phyloP scores from a whole-genome alignment of 2,888 invertebrate genomes.

The Tineola bisselliella region DNA sequence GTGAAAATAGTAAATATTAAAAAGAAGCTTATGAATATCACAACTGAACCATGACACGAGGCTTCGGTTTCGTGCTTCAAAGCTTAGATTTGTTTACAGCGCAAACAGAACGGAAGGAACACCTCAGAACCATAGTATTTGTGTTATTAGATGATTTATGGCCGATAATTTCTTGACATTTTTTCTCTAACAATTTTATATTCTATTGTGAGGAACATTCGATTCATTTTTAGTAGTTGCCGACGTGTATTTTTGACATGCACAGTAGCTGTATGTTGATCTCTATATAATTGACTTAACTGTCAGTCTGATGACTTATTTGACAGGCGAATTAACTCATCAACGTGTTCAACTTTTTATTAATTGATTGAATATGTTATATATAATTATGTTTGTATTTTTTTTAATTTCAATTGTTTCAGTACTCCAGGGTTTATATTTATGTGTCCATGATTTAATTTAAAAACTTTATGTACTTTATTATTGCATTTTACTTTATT shows the following conservation, averaged over 20 bases:
- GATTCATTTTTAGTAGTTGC: slow-evolving; percentile 30
- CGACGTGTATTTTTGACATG: slow-evolving; percentile 44
- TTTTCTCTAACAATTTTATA: slow-evolving; percentile 34
- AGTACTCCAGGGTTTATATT: background rate
- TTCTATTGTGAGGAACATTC: slow-evolving; percentile 30
- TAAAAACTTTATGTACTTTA: too few relatives aligned
- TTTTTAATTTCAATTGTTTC: background rate
- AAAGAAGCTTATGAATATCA: slow-evolving; percentile 11
- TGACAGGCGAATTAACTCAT: slow-evolving; percentile 41
- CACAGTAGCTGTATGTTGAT: slow-evolving; percentile 64
- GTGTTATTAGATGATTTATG: slow-evolving; percentile 46
- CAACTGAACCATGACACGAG: background rate
- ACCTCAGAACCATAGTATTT: slow-evolving; percentile 16
- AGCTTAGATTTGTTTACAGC: slow-evolving; percentile 11
- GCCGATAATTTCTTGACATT: slow-evolving; percentile 49
- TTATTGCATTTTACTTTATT: background rate
- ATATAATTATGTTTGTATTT: background rate
- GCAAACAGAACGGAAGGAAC: slow-evolving; percentile 48
- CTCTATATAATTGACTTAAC: slow-evolving; percentile 65
- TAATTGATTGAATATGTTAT: background rate
- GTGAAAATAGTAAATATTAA: slow-evolving; percentile 10
- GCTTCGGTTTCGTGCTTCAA: background rate
- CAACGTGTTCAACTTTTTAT: background rate
- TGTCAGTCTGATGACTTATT: slow-evolving; percentile 66
- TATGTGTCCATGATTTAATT: too few relatives aligned